Percentiles rank a stretch among this genome's conserved stretches.
These are phyloP conservation scores for Sylvia borin DNA, from an alignment of 2,797 vertebrate species.

Conservation along the genomic window DNA sequence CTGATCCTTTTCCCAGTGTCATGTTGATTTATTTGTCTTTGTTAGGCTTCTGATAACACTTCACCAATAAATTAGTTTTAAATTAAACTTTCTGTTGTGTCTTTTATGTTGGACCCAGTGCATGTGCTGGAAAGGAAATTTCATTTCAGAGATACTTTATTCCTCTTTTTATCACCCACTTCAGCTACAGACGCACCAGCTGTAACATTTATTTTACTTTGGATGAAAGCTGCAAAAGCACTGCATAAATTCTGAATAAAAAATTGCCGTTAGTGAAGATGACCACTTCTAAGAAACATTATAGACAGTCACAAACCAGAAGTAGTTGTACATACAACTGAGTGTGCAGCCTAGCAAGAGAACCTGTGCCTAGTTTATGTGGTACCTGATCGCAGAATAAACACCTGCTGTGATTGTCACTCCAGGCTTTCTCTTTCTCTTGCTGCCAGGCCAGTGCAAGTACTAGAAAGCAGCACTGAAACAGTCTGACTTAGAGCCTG, in stretches of 20 bases:
- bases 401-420: accelerated
- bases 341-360: neutral
- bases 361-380: neutral
- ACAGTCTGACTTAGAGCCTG: neutral
- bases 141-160: slow-evolving; percentile 53
- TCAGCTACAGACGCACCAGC: neutral
- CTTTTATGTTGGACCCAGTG: slow-evolving; percentile 10
- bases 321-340: neutral
- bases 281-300: neutral
- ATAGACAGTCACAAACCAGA: neutral
- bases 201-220: slow-evolving; percentile 34
- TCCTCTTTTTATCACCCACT: slow-evolving; percentile 32
- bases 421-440: neutral
- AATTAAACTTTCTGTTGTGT: slow-evolving; percentile 34
- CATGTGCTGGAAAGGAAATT: slow-evolving; percentile 40
- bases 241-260: slow-evolving; percentile 16
- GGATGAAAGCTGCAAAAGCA: slow-evolving; percentile 22
- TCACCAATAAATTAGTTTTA: slow-evolving; percentile 57
- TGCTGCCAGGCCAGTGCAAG: neutral
- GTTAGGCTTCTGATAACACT: slow-evolving; percentile 19
- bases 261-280: slow-evolving; percentile 1
- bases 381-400: neutral
- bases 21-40: slow-evolving; percentile 51
- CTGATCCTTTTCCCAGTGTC: slow-evolving; percentile 40
- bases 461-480: neutral